These are phyloP conservation scores for Nicator chloris DNA, from an alignment of 2,113 vertebrate genomes.

Conservation along the genomic window DNA sequence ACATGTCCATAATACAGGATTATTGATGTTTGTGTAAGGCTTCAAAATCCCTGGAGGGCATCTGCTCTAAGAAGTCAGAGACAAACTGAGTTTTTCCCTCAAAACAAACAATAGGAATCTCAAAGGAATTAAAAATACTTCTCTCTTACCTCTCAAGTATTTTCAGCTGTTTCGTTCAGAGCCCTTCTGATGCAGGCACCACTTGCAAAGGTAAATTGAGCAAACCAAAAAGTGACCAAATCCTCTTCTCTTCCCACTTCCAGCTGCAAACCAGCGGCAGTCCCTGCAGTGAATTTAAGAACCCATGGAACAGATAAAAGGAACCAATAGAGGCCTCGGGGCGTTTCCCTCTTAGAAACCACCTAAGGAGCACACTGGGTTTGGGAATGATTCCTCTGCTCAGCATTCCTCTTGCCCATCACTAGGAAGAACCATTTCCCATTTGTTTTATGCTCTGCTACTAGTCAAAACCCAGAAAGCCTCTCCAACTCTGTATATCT, in stretches of 20 bases:
- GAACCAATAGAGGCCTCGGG: conserved; percentile 70
- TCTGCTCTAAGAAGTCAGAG: not conserved
- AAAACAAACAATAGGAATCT: not conserved
- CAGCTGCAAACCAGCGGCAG: not conserved
- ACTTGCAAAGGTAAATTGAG: not conserved
- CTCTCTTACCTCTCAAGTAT: not conserved
- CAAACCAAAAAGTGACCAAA: not conserved
- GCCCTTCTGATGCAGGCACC: not conserved
- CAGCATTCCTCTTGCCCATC: not conserved
- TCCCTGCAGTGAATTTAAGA: conserved; percentile 56
- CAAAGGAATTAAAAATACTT: not conserved
- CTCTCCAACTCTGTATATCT: not conserved
- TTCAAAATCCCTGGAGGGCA: not conserved
- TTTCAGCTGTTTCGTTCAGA: not conserved
- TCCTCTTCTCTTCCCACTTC: not conserved
- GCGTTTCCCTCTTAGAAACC: conserved; percentile 53
- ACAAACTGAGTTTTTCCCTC: not conserved
- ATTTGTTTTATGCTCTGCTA: not conserved
- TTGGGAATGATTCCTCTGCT: not conserved
- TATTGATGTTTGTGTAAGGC: not conserved
- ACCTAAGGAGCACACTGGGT: not conserved
- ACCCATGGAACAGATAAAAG: conserved; percentile 31
- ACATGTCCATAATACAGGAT: not conserved
- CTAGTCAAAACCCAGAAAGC: not conserved
- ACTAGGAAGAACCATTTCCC: not conserved